Evolutionary conservation across 2,888 invertebrate species (phyloP).

Genomic region (Tiphia femorata): DNA sequence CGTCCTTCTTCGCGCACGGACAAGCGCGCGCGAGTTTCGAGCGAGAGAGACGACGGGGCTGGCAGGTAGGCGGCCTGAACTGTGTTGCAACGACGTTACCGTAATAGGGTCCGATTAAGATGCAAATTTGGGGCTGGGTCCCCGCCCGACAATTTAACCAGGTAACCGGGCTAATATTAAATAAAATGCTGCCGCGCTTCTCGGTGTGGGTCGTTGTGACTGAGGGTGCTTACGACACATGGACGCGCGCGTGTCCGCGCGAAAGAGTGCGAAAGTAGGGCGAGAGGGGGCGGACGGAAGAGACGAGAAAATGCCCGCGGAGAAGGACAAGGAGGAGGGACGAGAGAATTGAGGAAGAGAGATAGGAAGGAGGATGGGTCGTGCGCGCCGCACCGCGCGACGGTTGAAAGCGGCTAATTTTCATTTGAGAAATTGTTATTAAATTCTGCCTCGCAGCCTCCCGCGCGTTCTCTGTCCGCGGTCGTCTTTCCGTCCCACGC

Average conservation of each 20-base stretch:
- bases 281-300: conserved; percentile 10
- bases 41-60: conserved; percentile 13
- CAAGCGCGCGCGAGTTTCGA: conserved; percentile 26
- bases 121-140: conserved; percentile 61
- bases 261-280: not conserved
- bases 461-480: conserved; percentile 19
- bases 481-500: conserved; percentile 5
- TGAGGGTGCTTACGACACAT: not conserved
- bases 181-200: conserved; percentile 55
- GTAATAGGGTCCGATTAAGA: conserved; percentile 67
- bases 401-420: conserved; percentile 55
- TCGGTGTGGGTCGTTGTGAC: conserved; percentile 3
- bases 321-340: no score
- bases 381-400: conserved; percentile 5
- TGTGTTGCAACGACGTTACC: conserved; percentile 60
- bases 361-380: no score
- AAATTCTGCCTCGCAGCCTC: conserved; percentile 45
- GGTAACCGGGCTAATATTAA: conserved; percentile 64
- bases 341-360: no score
- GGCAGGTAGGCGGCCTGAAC: conserved; percentile 26
- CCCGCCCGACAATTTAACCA: conserved; percentile 62
- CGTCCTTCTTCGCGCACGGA: not conserved
- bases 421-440: conserved; percentile 61
- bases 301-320: no score
- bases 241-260: not conserved